phyloP scores from a whole-genome alignment of 2,888 invertebrate species.

The Morinoia aosen region DNA sequence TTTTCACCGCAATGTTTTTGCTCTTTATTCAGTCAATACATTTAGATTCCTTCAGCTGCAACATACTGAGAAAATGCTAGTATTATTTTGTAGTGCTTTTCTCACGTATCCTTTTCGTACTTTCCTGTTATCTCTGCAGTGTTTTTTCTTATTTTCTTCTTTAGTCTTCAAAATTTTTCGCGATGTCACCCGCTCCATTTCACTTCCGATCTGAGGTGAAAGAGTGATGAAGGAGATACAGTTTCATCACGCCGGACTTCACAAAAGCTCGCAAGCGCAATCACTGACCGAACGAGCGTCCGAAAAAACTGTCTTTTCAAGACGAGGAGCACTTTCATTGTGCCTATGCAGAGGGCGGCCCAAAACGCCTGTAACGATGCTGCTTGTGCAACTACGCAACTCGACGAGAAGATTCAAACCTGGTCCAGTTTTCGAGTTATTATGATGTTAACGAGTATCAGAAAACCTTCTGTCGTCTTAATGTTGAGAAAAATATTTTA shows the following conservation, averaged over 20 bases:
- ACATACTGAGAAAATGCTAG: background rate
- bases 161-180: background rate
- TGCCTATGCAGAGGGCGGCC: conserved; percentile 31
- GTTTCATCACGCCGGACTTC: conserved; percentile 39
- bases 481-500: background rate
- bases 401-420: background rate
- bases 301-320: conserved; percentile 41
- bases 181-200: conserved; percentile 36
- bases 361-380: background rate
- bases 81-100: background rate
- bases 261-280: conserved; percentile 41
- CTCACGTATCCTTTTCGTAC: background rate
- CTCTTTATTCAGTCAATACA: too few species aligned
- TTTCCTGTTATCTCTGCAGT: background rate
- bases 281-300: conserved; percentile 31
- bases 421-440: background rate
- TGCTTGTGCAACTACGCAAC: conserved; percentile 1
- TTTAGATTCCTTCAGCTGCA: background rate
- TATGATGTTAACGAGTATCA: background rate
- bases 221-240: conserved; percentile 24
- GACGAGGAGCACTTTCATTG: conserved; percentile 22
- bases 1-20: too few species aligned
- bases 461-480: background rate
- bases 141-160: background rate
- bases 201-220: conserved; percentile 44